Percentiles rank a stretch among this genome's conserved stretches.
phyloP scores from a whole-genome alignment of 2,888 invertebrate species.

The Eledona agricola region DNA sequence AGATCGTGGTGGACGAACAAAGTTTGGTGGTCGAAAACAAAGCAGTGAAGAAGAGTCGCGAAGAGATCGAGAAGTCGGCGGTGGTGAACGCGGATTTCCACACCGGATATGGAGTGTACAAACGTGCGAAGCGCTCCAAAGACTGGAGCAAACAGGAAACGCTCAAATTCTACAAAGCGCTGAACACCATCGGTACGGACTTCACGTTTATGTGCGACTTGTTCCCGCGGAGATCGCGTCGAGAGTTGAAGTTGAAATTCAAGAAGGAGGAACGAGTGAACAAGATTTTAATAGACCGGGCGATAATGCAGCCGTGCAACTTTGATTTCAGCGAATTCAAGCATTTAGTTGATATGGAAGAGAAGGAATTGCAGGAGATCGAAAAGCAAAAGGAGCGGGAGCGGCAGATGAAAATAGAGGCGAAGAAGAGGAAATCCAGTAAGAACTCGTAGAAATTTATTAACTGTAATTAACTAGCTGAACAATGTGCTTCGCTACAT shows the following conservation, averaged over 20 bases:
- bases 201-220: conserved; percentile 87
- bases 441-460: conserved; percentile 7
- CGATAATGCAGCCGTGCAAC: conserved; percentile 72
- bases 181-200: conserved; percentile 91
- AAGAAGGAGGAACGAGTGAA: conserved; percentile 89
- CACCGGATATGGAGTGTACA: conserved; percentile 70
- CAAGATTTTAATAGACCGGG: conserved; percentile 75
- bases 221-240: conserved; percentile 79
- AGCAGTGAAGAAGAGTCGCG: conserved; percentile 68
- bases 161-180: conserved; percentile 87
- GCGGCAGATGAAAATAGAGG: conserved; percentile 43
- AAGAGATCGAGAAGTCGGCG: conserved; percentile 72
- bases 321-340: conserved; percentile 73
- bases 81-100: conserved; percentile 71
- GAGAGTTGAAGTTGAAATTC: conserved; percentile 90
- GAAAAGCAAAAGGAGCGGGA: conserved; percentile 44
- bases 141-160: conserved; percentile 85
- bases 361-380: conserved; percentile 58
- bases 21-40: conserved; percentile 84
- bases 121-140: conserved; percentile 71
- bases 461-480: too few species aligned
- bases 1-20: conserved; percentile 84
- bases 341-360: conserved; percentile 65
- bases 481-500: too few species aligned
- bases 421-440: conserved; percentile 30